Base-by-base conservation (phyloP, 2,113 vertebrate genomes). In the Sorex fumeus region DNA sequence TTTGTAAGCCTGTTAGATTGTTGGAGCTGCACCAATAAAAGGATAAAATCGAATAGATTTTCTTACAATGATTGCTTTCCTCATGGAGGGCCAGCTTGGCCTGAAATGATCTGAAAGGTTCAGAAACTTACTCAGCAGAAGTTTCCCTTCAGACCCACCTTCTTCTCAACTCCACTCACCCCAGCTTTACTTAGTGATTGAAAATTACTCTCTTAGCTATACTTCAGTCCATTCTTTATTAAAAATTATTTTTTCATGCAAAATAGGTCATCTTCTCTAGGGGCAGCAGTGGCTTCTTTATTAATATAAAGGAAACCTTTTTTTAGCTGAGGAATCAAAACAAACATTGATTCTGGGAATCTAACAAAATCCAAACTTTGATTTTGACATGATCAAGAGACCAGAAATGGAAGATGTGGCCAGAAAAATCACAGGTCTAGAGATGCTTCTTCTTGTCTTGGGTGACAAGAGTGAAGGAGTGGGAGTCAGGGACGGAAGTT, bases 21-120 rank as follows among this genome's bases (percentile, higher is more conserved):
- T 97, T 96, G 97, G 97, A 97, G 96, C 94, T 94, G 96, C 92
- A 97, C 96, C 90, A 92, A 93, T 96, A 96, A 96, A 97, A 96
- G 95, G 96, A 96, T 97, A 95, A 60, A 60, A 60, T 60, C 57
- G 7, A 97, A 97, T 97, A 96, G 95, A 96, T 97, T 95, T 98
- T 96, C 97, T 96, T 96, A 97, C 97, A 97, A 97, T 97, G 97
- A 97, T 97, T 94, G 90, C 88, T 97, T 97, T 96, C 91, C 85
- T 96, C 89, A 96, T 90, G 84, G 94, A 93, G 93, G 43, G 94
- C 96, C 96, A 94, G 96, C 40, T 21, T 91, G 93, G 67, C 92
- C 95, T 28, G 28, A 81, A 92, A 97, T 96, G 96, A 95, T 85
- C 81, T 72, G 91, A 93, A 71, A 72, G 95, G 95, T 88, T 97